phyloP scores from a whole-genome alignment of 2,888 invertebrate genomes.

The Agrenia bidenticulata region DNA sequence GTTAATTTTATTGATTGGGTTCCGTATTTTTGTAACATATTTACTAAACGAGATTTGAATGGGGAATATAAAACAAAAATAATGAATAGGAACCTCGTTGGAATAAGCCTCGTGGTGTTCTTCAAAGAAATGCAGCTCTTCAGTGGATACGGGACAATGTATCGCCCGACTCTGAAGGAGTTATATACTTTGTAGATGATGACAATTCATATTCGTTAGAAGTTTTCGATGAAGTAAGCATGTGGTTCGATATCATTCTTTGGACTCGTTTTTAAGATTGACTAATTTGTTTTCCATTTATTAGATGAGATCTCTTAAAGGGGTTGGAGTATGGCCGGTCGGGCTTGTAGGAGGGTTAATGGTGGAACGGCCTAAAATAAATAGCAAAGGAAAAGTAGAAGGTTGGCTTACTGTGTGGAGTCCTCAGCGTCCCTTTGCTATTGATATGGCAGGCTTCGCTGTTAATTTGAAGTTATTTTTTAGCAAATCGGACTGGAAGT shows the following conservation, averaged over 20 bases:
- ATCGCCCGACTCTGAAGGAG: slow-evolving; percentile 63
- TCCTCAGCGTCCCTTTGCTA: slow-evolving; percentile 86
- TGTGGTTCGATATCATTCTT: background rate
- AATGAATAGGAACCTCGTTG: slow-evolving; percentile 66
- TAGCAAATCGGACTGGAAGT: slow-evolving; percentile 70
- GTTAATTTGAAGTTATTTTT: slow-evolving; percentile 75
- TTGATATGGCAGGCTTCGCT: slow-evolving; percentile 98
- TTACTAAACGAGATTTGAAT: too few relatives aligned
- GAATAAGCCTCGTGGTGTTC: slow-evolving; percentile 83
- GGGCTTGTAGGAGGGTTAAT: slow-evolving; percentile 92
- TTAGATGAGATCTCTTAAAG: slow-evolving; percentile 73
- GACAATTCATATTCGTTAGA: slow-evolving; percentile 90
- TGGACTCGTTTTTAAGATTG: too few relatives aligned
- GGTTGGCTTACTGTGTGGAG: slow-evolving; percentile 64
- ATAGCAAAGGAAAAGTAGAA: slow-evolving; percentile 58
- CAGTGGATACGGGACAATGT: slow-evolving; percentile 74
- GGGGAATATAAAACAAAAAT: background rate
- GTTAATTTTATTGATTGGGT: slow-evolving; percentile 1
- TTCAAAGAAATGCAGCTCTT: slow-evolving; percentile 83
- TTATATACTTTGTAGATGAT: slow-evolving; percentile 95
- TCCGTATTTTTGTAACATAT: background rate
- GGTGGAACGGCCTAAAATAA: slow-evolving; percentile 84
- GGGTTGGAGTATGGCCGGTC: slow-evolving; percentile 92
- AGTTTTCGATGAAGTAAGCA: slow-evolving; percentile 79
- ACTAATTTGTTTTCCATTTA: too few relatives aligned